Evolutionary conservation across 2,797 vertebrate species (phyloP).

Genomic region (Sparidentex hasta): DNA sequence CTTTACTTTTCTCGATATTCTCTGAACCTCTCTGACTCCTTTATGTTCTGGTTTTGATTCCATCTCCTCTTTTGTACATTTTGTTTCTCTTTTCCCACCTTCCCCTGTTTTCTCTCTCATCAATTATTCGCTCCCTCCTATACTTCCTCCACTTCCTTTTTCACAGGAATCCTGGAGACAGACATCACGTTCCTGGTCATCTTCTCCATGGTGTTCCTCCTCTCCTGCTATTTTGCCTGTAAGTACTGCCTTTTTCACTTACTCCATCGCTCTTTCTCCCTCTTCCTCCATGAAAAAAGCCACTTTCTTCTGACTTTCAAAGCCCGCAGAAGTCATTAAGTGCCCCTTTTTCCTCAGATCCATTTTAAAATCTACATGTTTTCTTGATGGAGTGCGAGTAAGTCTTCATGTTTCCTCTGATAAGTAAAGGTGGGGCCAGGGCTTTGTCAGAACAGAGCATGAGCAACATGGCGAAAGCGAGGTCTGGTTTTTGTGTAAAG

Average conservation of each 20-base stretch:
- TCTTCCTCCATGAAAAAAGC: neutral
- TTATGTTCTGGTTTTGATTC: slow-evolving; percentile 10
- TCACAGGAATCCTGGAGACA: slow-evolving; percentile 93
- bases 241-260: slow-evolving; percentile 80
- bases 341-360: slow-evolving; percentile 38
- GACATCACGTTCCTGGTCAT: slow-evolving; percentile 95
- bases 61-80: neutral
- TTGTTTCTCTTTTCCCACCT: neutral
- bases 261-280: slow-evolving; percentile 16
- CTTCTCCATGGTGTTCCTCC: slow-evolving; percentile 90
- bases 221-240: slow-evolving; percentile 96
- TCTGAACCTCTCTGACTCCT: slow-evolving; percentile 16
- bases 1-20: slow-evolving; percentile 24
- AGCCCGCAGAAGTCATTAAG: slow-evolving; percentile 41
- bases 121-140: slow-evolving; percentile 17
- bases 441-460: slow-evolving; percentile 35
- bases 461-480: slow-evolving; percentile 8
- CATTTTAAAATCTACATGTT: slow-evolving; percentile 62
- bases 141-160: neutral
- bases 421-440: slow-evolving; percentile 40
- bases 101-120: slow-evolving; percentile 11
- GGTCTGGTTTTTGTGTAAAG: slow-evolving; percentile 49
- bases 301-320: slow-evolving; percentile 36
- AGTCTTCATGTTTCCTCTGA: slow-evolving; percentile 68
- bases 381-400: slow-evolving; percentile 73